Percentiles rank a stretch among this genome's conserved stretches.
phyloP scores from a whole-genome alignment of 2,113 vertebrate species.

The Butorides virescens region DNA sequence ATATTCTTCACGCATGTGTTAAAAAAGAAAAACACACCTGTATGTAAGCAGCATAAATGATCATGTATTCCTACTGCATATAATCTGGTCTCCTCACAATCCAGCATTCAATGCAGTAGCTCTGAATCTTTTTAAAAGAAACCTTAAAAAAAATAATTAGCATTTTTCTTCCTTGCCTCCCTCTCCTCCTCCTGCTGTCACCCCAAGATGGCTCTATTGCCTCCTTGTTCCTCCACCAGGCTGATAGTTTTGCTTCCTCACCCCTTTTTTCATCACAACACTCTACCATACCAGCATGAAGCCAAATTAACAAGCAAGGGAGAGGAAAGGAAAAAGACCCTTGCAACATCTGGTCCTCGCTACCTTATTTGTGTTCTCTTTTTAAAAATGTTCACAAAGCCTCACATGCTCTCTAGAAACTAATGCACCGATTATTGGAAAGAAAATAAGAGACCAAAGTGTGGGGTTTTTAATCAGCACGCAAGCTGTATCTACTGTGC shows the following conservation, averaged over 20 bases:
- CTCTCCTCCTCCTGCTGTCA: not conserved
- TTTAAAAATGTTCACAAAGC: not conserved
- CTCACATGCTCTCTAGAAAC: not conserved
- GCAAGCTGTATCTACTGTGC: not conserved
- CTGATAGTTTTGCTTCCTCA: not conserved
- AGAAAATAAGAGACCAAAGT: not conserved
- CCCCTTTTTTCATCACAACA: not conserved
- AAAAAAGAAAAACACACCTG: not conserved
- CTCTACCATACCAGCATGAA: not conserved
- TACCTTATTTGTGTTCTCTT: not conserved
- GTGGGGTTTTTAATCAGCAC: not conserved
- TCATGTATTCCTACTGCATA: not conserved
- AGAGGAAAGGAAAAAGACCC: not conserved
- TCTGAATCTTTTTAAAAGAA: not conserved
- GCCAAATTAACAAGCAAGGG: not conserved
- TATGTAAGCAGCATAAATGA: not conserved
- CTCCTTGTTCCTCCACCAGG: not conserved
- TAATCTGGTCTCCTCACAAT: not conserved
- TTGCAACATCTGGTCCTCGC: not conserved
- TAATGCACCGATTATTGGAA: not conserved
- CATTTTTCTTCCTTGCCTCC: not conserved
- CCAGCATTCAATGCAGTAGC: not conserved
- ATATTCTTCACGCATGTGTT: not conserved
- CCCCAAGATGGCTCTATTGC: not conserved
- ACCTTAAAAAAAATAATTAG: not conserved